phyloP scores from a whole-genome alignment of 2,113 vertebrate species.

The mouse (Mus musculus) region DNA sequence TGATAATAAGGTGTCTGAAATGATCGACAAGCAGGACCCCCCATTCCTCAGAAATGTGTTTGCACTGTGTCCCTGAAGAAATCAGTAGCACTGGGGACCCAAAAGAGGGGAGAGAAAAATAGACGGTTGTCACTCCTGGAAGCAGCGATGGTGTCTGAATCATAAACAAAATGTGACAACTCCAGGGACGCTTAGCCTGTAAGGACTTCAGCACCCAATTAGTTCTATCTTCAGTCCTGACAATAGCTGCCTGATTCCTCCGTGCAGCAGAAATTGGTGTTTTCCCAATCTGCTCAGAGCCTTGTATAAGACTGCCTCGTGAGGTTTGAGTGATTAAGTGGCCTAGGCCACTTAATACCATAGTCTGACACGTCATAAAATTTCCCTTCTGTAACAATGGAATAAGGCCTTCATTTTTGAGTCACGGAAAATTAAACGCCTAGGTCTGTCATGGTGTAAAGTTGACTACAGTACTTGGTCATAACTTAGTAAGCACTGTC shows the following conservation, averaged over 20 bases:
- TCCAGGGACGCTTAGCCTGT: neutral
- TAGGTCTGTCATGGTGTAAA: neutral
- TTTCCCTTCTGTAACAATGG: neutral
- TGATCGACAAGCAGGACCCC: constrained; percentile 8
- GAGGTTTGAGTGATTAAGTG: neutral
- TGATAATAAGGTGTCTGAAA: constrained; percentile 53
- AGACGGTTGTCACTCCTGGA: neutral
- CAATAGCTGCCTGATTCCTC: neutral
- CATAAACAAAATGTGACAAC: constrained; percentile 42
- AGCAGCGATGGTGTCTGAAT: constrained; percentile 34
- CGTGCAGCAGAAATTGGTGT: neutral
- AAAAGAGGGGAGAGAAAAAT: neutral
- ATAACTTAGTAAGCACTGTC: neutral
- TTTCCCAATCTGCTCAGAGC: neutral
- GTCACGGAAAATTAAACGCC: neutral
- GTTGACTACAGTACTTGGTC: neutral
- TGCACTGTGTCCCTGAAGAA: neutral
- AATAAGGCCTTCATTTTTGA: neutral
- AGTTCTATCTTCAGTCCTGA: neutral
- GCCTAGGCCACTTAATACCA: neutral
- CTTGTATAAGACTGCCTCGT: neutral
- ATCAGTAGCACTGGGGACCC: neutral
- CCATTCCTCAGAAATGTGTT: neutral
- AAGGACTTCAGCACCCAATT: constrained; percentile 12
- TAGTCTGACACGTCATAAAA: neutral